phyloP scores from a whole-genome alignment of 1,140 invertebrate genomes.

The Drosophila varians region DNA sequence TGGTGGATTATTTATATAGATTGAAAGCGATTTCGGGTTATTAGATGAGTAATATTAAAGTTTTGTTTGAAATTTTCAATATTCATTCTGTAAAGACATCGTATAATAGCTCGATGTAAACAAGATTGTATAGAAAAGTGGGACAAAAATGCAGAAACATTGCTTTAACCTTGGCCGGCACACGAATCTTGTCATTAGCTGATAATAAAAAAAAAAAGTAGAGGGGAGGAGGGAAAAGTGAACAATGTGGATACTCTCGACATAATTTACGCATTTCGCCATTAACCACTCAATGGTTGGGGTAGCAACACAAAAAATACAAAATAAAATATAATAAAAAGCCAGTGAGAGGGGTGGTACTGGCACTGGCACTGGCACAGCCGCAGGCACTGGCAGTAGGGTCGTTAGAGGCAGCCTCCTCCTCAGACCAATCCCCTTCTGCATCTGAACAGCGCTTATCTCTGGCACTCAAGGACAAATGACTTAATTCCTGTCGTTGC shows the following conservation, averaged over 20 bases:
- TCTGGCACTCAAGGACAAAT: conserved; percentile 77
- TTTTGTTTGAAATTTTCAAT: too few relatives aligned
- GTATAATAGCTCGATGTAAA: conserved; percentile 24
- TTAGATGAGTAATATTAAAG: neutral
- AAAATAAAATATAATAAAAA: conserved; percentile 11
- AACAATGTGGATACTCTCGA: conserved; percentile 64
- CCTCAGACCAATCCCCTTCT: conserved; percentile 1
- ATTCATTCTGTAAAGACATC: conserved; percentile 17
- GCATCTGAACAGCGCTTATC: conserved; percentile 54
- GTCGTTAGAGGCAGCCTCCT: conserved; percentile 37
- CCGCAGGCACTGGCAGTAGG: too few relatives aligned
- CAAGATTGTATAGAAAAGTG: conserved; percentile 34
- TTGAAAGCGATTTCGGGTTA: neutral
- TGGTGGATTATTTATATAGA: neutral
- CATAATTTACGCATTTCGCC: conserved; percentile 82
- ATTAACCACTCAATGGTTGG: conserved; percentile 69
- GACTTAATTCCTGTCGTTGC: conserved; percentile 74
- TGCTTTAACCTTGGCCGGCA: conserved; percentile 50
- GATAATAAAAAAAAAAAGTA: neutral
- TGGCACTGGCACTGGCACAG: too few relatives aligned
- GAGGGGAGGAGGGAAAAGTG: conserved; percentile 48
- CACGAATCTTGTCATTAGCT: conserved; percentile 65
- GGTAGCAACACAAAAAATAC: conserved; percentile 11
- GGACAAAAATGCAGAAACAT: conserved; percentile 49
- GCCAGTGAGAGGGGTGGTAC: conserved; percentile 3